Conservation (phyloP, 2,797 vertebrate genomes). For the Liasis olivaceus region DNA sequence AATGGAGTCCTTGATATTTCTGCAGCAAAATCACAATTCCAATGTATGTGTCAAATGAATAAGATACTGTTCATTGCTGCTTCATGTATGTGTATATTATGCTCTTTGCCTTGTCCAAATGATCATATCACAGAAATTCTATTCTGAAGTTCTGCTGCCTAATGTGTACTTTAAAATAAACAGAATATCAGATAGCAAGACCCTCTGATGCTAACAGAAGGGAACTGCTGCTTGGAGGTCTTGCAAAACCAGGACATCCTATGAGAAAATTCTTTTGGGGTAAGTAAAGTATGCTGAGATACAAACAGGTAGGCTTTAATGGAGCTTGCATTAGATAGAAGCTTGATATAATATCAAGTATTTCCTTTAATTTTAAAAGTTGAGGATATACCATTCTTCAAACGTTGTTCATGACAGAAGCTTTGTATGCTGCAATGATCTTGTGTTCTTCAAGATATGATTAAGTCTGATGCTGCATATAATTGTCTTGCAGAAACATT, state of each 20-base stretch:
- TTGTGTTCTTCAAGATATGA: neutral
- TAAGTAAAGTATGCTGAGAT: constrained; percentile 61
- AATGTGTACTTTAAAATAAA: constrained; percentile 43
- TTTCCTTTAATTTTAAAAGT: neutral
- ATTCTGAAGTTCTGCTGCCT: neutral
- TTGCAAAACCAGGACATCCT: constrained; percentile 83
- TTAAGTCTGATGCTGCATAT: neutral
- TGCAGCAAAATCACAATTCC: neutral
- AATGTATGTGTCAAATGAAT: neutral
- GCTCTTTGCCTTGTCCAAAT: neutral
- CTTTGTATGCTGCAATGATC: neutral
- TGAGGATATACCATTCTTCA: neutral
- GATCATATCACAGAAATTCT: neutral
- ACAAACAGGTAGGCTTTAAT: neutral
- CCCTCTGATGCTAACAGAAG: constrained; percentile 86
- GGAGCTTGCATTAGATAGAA: neutral
- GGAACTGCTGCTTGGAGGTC: constrained; percentile 87
- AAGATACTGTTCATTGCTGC: neutral
- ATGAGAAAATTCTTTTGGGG: constrained; percentile 91
- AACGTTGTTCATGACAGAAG: neutral
- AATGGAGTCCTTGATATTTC: neutral
- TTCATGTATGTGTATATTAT: neutral
- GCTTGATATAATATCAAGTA: neutral
- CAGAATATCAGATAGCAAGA: constrained; percentile 85
- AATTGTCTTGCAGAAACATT: neutral